These are phyloP conservation scores for Clarias magur DNA, from an alignment of 2,113 vertebrate species.

Conservation along the genomic window DNA sequence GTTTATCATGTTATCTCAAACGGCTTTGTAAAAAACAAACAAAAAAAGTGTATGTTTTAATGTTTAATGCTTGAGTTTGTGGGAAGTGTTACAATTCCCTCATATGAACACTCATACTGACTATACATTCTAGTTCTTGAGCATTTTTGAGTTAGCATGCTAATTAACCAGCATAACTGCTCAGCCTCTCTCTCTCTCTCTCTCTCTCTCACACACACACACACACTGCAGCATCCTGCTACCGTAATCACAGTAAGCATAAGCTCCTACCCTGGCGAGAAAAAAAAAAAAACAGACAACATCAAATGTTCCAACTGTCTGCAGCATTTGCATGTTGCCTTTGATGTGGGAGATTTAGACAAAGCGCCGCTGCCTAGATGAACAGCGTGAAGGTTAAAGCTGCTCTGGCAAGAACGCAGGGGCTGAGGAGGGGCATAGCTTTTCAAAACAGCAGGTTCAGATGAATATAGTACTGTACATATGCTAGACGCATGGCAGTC, in stretches of 20 bases:
- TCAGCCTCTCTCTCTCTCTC: constrained; percentile 47
- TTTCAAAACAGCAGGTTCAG: constrained; percentile 43
- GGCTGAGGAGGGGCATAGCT: constrained; percentile 27
- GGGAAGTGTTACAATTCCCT: not conserved
- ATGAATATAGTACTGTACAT: not conserved
- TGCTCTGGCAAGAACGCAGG: constrained; percentile 53
- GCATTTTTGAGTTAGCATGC: constrained; percentile 51
- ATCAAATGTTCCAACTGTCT: constrained; percentile 69
- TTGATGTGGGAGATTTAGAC: constrained; percentile 71
- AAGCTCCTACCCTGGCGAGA: constrained; percentile 58
- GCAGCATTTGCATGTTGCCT: constrained; percentile 68
- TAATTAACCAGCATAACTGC: constrained; percentile 44
- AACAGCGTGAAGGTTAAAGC: constrained; percentile 66
- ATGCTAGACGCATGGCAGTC: not conserved
- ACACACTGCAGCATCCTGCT: constrained; percentile 58
- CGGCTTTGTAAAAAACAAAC: constrained; percentile 41
- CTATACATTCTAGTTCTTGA: not conserved
- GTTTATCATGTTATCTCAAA: constrained; percentile 68
- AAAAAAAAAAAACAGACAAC: constrained; percentile 53
- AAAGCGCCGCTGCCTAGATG: constrained; percentile 59
- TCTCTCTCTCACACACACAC: not conserved
- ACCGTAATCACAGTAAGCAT: constrained; percentile 65
- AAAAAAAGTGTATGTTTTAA: no score
- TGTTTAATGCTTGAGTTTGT: not conserved
- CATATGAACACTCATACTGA: not conserved